These are phyloP conservation scores for Fulmarus glacialis DNA, from an alignment of 2,113 vertebrate genomes.

Conservation along the genomic window DNA sequence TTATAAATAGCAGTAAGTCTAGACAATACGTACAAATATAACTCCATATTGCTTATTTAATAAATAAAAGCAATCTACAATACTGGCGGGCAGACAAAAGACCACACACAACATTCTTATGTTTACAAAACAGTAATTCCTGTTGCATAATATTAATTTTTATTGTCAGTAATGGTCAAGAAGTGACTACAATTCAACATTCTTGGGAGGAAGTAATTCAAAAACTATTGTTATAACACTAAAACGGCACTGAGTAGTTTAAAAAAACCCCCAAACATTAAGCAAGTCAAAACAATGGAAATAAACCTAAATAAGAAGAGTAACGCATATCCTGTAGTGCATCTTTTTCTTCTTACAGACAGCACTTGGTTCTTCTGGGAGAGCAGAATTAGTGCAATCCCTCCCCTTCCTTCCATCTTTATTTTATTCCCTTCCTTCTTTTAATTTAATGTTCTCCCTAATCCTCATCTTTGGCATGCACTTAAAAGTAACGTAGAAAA, in stretches of 20 bases:
- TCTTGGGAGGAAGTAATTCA: neutral
- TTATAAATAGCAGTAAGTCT: slow-evolving; percentile 5
- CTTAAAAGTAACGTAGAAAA: neutral
- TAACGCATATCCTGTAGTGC: neutral
- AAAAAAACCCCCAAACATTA: no score
- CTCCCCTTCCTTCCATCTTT: neutral
- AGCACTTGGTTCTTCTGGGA: neutral
- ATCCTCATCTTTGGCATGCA: neutral
- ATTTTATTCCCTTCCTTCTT: neutral
- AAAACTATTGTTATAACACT: neutral
- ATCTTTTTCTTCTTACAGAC: neutral
- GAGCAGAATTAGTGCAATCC: neutral
- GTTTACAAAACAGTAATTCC: neutral
- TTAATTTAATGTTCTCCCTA: neutral
- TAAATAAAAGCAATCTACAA: slow-evolving; percentile 35
- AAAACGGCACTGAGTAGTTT: neutral
- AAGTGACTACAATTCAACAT: neutral
- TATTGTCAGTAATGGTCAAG: neutral
- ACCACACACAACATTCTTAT: neutral
- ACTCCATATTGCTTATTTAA: slow-evolving; percentile 22
- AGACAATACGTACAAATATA: neutral
- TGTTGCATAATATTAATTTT: neutral
- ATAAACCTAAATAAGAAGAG: neutral
- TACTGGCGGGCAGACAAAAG: neutral
- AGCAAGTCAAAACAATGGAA: neutral